Percentiles rank a stretch among this genome's conserved stretches.
phyloP scores from a whole-genome alignment of 2,113 vertebrate species.

The Oriolus oriolus region DNA sequence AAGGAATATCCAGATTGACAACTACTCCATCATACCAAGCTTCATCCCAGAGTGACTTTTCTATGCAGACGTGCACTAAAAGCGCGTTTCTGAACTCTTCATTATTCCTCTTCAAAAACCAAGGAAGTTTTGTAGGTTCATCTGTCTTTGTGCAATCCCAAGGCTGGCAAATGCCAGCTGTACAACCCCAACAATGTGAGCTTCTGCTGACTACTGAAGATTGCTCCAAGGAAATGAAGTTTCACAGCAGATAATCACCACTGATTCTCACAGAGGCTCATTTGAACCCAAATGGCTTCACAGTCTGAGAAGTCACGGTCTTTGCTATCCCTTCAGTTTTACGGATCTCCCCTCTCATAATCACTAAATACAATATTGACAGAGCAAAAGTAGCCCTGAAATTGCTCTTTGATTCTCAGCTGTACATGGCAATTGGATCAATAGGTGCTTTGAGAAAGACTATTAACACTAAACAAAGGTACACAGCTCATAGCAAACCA shows the following conservation, averaged over 20 bases:
- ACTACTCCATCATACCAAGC: neutral
- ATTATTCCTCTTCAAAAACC: neutral
- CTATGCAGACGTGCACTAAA: neutral
- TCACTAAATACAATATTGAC: neutral
- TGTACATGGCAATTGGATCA: neutral
- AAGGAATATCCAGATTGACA: neutral
- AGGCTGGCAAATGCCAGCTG: neutral
- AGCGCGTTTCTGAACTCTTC: neutral
- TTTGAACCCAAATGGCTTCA: neutral
- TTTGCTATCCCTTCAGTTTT: neutral
- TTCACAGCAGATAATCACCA: neutral
- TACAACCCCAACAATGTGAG: neutral
- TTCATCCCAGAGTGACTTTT: neutral
- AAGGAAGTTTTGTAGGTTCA: neutral
- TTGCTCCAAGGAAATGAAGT: neutral
- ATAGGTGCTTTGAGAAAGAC: neutral
- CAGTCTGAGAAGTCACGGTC: neutral
- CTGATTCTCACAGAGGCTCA: neutral
- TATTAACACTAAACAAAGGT: neutral
- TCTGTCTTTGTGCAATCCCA: neutral
- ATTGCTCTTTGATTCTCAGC: neutral
- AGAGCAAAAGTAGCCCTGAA: neutral
- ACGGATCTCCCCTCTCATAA: neutral
- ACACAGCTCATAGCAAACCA: neutral
- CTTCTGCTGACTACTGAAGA: neutral